Evolutionary conservation across 2,113 vertebrate genomes (phyloP).

Genomic region (Rynchops niger): DNA sequence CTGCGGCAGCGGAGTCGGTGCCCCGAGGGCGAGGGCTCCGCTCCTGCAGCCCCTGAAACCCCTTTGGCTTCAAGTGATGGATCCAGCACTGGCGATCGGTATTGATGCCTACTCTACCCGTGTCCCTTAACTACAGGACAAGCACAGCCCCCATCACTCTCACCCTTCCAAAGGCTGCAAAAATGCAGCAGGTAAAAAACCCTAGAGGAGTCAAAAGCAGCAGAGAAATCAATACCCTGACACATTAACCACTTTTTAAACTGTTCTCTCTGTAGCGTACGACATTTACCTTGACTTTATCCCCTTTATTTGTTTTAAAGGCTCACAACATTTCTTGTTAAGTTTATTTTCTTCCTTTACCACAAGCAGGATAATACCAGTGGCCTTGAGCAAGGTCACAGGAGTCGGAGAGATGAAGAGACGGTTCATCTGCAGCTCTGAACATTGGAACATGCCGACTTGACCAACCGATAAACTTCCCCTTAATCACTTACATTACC

Average conservation of each 20-base stretch:
- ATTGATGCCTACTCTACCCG: neutral
- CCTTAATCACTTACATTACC: neutral
- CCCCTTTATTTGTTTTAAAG: neutral
- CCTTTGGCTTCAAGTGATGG: neutral
- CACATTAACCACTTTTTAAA: neutral
- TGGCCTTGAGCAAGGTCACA: neutral
- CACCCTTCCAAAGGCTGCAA: neutral
- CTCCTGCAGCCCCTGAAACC: neutral
- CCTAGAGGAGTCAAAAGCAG: neutral
- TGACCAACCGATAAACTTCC: neutral
- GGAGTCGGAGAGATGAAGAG: neutral
- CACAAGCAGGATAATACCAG: neutral
- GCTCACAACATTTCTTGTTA: neutral
- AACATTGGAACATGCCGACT: neutral
- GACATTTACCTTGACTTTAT: neutral
- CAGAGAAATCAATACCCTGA: neutral
- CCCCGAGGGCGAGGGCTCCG: neutral
- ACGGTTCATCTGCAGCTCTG: neutral
- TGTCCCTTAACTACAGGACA: neutral
- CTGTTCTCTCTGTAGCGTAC: neutral
- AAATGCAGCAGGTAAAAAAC: neutral
- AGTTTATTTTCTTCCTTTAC: neutral
- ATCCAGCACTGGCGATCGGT: accelerated
- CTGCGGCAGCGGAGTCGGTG: neutral
- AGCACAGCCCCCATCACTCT: neutral